Base-by-base conservation (phyloP, 2,113 vertebrate genomes). In the Paratilapia polleni region DNA sequence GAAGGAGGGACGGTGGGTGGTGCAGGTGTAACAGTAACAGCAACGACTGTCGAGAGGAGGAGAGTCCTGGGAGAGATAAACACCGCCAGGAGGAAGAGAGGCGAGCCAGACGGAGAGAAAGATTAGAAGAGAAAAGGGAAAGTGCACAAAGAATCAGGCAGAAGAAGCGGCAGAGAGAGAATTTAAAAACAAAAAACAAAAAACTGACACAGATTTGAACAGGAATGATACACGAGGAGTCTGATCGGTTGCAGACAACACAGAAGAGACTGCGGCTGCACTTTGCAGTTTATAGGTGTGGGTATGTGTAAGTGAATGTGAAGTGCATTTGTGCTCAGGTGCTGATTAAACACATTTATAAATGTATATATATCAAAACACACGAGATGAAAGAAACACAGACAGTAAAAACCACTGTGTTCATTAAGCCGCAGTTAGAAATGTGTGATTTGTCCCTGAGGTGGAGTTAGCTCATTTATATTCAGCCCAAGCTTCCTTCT, bases 1-100 rank as follows among this genome's bases (percentile, higher is more conserved):
- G 94, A 96, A 96, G 93, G 96, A 96, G 93, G 97, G 96, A 89
- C 96, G 95, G 92, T 96, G 97, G 81, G 96, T 95, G 93, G 97
- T 96, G 94, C 97, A 97, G 93, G 96, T 95, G 95, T 96, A 96
- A 97, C 96, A 97, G 96, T 96, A 88, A 97, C 96, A 97, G 96
- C 96, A 97, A 94, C 96, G 93, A 92, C 95, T 94, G 87, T 96
- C 94, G 0, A 96, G 95, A 95, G 96, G 94, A 96, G 94, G 95
- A 95, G 94, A 96, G 95, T 96, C 97, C 96, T 97, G 96, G 95
- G 96, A 95, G 86, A 94, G 59, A 81, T 36, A 13, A 70, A 84
- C 84, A 79, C 41, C 84, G 41, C 81, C 86, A 84, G 80, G 70
- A 60, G 94, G 89, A 87, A 73, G 92, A 26, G 58, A 92, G 4